Evolutionary conservation across 2,888 invertebrate species (phyloP).

Genomic region (Creontiades dilutus): DNA sequence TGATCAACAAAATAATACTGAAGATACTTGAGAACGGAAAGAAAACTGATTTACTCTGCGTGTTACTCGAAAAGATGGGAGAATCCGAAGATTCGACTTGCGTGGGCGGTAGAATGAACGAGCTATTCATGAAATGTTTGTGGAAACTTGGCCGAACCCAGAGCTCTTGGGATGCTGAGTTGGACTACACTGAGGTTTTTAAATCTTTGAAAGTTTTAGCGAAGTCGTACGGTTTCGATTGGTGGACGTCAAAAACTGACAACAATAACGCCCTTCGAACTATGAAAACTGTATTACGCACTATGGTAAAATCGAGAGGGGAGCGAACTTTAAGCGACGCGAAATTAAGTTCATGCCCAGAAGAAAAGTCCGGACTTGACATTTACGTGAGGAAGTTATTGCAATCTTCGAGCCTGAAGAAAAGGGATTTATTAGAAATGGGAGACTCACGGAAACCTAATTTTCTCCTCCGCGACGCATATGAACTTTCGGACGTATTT

Average conservation of each 20-base stretch:
- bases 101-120: not conserved
- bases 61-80: not conserved
- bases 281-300: slow-evolving; percentile 19
- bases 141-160: slow-evolving; percentile 40
- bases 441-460: not conserved
- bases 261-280: not conserved
- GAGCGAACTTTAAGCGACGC: not conserved
- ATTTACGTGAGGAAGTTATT: not conserved
- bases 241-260: not conserved
- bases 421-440: not conserved
- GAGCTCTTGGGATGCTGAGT: slow-evolving; percentile 18
- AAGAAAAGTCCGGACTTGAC: not conserved
- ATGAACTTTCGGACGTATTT: slow-evolving; percentile 45
- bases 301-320: slow-evolving; percentile 42
- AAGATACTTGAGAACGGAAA: not conserved
- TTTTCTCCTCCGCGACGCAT: not conserved
- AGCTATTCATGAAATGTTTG: slow-evolving; percentile 47
- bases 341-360: not conserved
- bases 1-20: slow-evolving; percentile 22
- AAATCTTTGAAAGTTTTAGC: not conserved
- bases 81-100: not conserved
- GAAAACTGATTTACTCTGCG: slow-evolving; percentile 46
- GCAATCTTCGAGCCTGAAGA: not conserved
- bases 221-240: not conserved
- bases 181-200: slow-evolving; percentile 39